Percentiles rank a stretch among this genome's conserved stretches.
phyloP scores from a whole-genome alignment of 2,888 invertebrate genomes.

The Agapetus fuscipes region DNA sequence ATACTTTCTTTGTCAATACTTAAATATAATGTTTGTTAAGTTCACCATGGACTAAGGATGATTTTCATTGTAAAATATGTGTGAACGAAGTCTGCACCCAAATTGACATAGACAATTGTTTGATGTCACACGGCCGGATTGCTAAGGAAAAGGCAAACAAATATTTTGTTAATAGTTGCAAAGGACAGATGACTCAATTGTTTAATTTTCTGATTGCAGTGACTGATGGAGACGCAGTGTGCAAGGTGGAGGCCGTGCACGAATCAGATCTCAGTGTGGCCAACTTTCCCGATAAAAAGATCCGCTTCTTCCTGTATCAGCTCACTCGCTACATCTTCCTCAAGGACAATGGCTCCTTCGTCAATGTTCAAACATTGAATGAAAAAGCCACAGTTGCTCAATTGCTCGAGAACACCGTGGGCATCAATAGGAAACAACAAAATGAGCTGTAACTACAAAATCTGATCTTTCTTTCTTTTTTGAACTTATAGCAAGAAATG shows the following conservation, averaged over 20 bases:
- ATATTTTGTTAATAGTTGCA: too few species aligned
- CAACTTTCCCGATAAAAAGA: slow-evolving; percentile 34
- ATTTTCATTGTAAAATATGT: too few species aligned
- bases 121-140: too few species aligned
- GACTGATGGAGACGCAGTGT: slow-evolving; percentile 38
- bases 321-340: slow-evolving; percentile 49
- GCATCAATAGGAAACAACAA: slow-evolving; percentile 46
- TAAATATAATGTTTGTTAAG: too few species aligned
- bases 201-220: slow-evolving; percentile 31
- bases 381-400: slow-evolving; percentile 40
- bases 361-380: slow-evolving; percentile 39
- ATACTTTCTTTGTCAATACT: too few species aligned
- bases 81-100: too few species aligned
- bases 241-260: slow-evolving; percentile 35
- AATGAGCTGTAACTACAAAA: slow-evolving; percentile 48
- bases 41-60: too few species aligned
- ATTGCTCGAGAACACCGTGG: slow-evolving; percentile 43
- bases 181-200: too few species aligned
- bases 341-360: slow-evolving; percentile 38
- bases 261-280: slow-evolving; percentile 38
- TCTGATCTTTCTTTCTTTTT: background rate
- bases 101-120: too few species aligned
- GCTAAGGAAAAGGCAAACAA: too few species aligned
- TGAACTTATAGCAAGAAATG: background rate
- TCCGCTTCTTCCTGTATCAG: slow-evolving; percentile 47